Base-by-base conservation (phyloP, 2,113 vertebrate species). In the Willisornis vidua region DNA sequence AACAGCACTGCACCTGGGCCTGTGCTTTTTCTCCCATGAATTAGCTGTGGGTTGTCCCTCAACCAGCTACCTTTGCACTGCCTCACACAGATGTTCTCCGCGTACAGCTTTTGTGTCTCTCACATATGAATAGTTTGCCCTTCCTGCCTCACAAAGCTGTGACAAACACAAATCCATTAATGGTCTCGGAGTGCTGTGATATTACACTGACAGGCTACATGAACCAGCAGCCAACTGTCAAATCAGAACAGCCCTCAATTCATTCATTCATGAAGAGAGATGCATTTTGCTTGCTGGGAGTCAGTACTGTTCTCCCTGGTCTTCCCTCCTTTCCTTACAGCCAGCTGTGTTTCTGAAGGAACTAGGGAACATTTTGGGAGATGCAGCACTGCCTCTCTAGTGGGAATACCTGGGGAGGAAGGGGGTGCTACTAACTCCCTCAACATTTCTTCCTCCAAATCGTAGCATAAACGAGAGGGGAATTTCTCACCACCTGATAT, bases 51-150 rank as follows among this genome's bases (percentile, higher is more conserved):
- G 31, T 4, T 68, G 62, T n/a, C 62, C 77, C 72, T 71, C 66
- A 77, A 41, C 10, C 52, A 83, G 39, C 28, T 9, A 55, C 29
- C 39, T 51, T 41, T 33, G 52, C n/a, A 12, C 13, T 62, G 52
- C 43, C 51, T 29, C 28, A 62, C 0, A 0, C 62, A 63, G 39
- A 61, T 8, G 26, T 4, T 68, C 49, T 57, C 33, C 7, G 39
- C 88, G 76, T 12, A 46, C 15, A 43, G 81, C 48, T 67, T 57
- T 58, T 37, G 14, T 9, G 61, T 75, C 52, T 46, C 65, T 87
- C 29, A 39, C 5, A 5, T 3, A 55, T 2, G 5, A 70, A 35
- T 1, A 70, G 23, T 19, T 91, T 84, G 51, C 55, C 39, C 54
- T 81, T 89, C 73, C 66, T 39, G 43, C 45, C 57, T 75, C 65